phyloP scores from a whole-genome alignment of 2,888 invertebrate genomes.

The Apocheima hispidaria region DNA sequence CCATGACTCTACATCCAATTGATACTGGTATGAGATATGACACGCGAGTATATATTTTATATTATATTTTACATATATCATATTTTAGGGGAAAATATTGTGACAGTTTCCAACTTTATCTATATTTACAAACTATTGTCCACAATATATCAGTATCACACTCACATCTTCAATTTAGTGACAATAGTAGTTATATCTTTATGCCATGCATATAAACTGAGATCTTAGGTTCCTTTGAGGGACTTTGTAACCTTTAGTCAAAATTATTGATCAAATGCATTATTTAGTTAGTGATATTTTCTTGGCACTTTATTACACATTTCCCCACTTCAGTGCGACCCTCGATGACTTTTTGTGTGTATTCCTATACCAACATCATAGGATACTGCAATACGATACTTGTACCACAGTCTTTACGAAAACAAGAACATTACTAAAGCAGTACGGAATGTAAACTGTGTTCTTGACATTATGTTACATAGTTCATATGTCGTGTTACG shows the following conservation, averaged over 20 bases:
- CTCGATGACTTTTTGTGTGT: background rate
- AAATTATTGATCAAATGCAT: constrained; percentile 1
- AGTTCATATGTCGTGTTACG: constrained; percentile 47
- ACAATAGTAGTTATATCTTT: background rate
- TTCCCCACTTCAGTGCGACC: background rate
- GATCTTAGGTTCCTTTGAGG: constrained; percentile 3
- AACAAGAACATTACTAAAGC: background rate
- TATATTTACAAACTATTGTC: too few species aligned
- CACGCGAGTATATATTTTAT: too few species aligned
- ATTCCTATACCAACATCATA: too few species aligned
- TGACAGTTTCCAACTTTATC: too few species aligned
- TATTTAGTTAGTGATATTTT: constrained; percentile 1
- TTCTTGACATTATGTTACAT: constrained; percentile 35
- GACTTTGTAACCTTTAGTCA: background rate
- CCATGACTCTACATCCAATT: too few species aligned
- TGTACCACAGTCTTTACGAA: background rate
- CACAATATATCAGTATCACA: background rate
- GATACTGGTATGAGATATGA: too few species aligned
- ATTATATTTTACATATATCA: too few species aligned
- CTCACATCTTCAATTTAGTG: background rate
- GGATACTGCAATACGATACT: too few species aligned
- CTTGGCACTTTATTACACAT: constrained; percentile 9
- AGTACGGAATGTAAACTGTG: background rate
- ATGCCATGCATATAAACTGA: background rate
- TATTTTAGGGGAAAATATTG: too few species aligned